phyloP scores from a whole-genome alignment of 1,140 invertebrate genomes.

The Drosophila willistoni region DNA sequence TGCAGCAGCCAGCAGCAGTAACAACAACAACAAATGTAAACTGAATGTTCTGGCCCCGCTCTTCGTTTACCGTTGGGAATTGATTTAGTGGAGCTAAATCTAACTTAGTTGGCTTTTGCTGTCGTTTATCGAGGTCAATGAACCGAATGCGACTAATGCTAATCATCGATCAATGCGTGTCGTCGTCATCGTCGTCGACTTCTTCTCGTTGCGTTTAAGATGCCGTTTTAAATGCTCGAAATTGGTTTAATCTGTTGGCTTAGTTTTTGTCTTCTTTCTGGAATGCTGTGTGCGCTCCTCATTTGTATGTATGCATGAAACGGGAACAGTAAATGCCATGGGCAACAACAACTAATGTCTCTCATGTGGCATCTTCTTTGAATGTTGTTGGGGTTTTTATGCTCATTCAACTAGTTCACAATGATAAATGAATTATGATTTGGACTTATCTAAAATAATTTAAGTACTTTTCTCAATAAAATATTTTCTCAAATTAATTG shows the following conservation, averaged over 20 bases:
- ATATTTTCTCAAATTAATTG: no score
- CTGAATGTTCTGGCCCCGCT: not conserved
- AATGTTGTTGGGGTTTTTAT: not conserved
- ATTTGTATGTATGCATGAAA: not conserved
- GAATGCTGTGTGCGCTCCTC: not conserved
- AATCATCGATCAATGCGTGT: conserved; percentile 40
- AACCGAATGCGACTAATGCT: conserved; percentile 23
- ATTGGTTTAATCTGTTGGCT: conserved; percentile 10
- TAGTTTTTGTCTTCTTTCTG: conserved; percentile 19
- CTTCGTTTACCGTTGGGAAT: conserved; percentile 3
- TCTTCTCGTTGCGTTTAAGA: conserved; percentile 59
- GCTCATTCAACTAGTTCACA: not conserved
- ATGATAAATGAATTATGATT: not conserved
- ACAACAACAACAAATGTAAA: not conserved
- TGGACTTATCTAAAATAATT: no score
- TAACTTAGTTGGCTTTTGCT: not conserved
- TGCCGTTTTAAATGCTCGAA: conserved; percentile 60
- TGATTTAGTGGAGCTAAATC: not conserved
- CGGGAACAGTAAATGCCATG: not conserved
- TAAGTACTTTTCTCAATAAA: no score
- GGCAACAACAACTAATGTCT: not conserved
- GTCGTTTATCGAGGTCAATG: not conserved
- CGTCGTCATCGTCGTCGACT: not conserved
- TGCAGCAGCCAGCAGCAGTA: not conserved
- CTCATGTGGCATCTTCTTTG: not conserved